These are phyloP conservation scores for Anomalospiza imberbis DNA, from an alignment of 2,797 vertebrate genomes.

Conservation along the genomic window DNA sequence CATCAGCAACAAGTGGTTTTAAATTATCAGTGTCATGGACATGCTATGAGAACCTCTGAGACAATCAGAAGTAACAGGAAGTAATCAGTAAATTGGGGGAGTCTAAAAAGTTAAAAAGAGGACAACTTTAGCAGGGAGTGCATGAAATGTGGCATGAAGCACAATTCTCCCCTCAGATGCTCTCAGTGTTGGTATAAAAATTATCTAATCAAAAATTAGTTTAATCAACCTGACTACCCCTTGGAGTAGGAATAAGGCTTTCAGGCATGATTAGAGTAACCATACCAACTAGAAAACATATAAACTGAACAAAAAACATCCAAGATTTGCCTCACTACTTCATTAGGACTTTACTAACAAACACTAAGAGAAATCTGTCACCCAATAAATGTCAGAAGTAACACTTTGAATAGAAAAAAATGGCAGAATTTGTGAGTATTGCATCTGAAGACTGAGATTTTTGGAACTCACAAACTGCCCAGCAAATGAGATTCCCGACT, in stretches of 20 bases:
- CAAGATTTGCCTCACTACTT: background rate
- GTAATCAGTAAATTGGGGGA: background rate
- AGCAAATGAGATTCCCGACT: background rate
- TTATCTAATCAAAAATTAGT: background rate
- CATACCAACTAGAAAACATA: background rate
- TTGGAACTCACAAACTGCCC: background rate
- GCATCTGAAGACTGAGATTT: background rate
- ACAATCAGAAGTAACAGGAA: conserved; percentile 2
- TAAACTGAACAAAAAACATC: background rate
- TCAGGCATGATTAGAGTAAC: background rate
- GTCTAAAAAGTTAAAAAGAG: background rate
- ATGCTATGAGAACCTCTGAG: background rate
- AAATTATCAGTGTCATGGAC: background rate
- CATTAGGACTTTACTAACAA: background rate
- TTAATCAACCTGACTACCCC: background rate
- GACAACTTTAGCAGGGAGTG: background rate
- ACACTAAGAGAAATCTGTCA: background rate
- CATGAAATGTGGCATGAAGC: background rate
- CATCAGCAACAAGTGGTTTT: conserved; percentile 32
- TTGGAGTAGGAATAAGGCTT: background rate
- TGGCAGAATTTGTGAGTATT: background rate
- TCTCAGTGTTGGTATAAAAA: background rate
- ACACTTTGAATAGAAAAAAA: background rate
- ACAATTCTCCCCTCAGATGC: background rate
- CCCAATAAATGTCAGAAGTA: background rate